Base-by-base conservation (phyloP, 2,113 vertebrate genomes). In the Candoia aspera region DNA sequence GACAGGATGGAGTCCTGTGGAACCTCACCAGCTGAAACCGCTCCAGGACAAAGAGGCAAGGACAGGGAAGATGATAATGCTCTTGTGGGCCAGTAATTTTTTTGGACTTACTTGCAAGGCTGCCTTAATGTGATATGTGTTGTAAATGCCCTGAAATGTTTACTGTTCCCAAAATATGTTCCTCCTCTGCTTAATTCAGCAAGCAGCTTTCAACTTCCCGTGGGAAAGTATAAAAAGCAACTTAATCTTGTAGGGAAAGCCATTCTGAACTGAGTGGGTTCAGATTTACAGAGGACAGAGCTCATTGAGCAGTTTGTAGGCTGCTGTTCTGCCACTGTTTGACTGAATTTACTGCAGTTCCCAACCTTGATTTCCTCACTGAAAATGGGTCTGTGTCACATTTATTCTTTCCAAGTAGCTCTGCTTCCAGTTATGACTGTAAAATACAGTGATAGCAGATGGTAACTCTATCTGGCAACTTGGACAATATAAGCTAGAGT, bases 331-430 rank as follows among this genome's bases (percentile, higher is more conserved):
- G 29, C 13, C 10, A 24, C 6, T 83, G 0, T 87, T 42, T 12
- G 90, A 0, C 17, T 46, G 87, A 1, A 62, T 92, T 19, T 87
- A 59, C 29, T 60, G 42, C 42, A 54, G 6, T 90, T 54, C 26
- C 89, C 23, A 53, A 92, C 92, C 23, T 33, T 86, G 1, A 12
- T 94, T 92, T 92, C 37, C 29, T 90, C 23, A 46, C 6, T 26
- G 57, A 64, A 79, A 92, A 91, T 0, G 6, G 89, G 91, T 9
- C 15, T 87, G 8, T 86, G 73, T n/a, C 8, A 21, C 6, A 29
- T 89, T 68, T 37, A 84, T 57, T 92, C 10, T 13, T 88, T 93
- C 62, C 87, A 73, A 92, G 13, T 90, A 91, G 49, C 1, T 86
- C 2, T 53, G 68, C 83, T n/a, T 59, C 90, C 6, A 92, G 29